Conservation (phyloP, 1,140 invertebrate species). For the Melanaphis sacchari region DNA sequence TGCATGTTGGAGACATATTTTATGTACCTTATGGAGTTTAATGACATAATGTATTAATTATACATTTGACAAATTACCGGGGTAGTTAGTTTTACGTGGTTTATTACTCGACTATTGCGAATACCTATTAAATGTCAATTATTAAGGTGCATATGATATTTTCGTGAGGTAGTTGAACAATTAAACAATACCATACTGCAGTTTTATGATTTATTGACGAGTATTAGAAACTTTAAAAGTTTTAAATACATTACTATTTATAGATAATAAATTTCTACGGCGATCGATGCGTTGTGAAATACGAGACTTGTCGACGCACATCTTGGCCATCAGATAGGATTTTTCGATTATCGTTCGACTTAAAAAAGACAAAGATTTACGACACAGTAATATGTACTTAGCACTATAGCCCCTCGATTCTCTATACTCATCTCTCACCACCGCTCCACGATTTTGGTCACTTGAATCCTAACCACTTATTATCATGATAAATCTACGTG, state of each 20-base stretch:
- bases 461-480: too few relatives aligned
- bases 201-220: not conserved
- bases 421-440: too few relatives aligned
- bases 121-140: not conserved
- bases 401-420: too few relatives aligned
- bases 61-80: conserved; percentile 8
- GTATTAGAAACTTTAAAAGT: not conserved
- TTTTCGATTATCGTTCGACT: not conserved
- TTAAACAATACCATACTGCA: not conserved
- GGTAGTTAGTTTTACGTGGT: not conserved
- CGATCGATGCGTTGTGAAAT: not conserved
- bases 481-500: too few relatives aligned
- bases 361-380: not conserved
- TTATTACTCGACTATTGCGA: not conserved
- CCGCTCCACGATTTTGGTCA: too few relatives aligned
- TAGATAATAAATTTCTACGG: not conserved
- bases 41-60: not conserved
- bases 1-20: not conserved
- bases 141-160: too few relatives aligned
- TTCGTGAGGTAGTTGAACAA: not conserved
- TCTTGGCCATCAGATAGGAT: not conserved
- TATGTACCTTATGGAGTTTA: not conserved
- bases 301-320: not conserved
- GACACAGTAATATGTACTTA: not conserved
- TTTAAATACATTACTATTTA: not conserved